Percentiles rank a stretch among this genome's conserved stretches.
Conservation (phyloP, 2,797 vertebrate genomes). For the Oreochromis mossambicus region DNA sequence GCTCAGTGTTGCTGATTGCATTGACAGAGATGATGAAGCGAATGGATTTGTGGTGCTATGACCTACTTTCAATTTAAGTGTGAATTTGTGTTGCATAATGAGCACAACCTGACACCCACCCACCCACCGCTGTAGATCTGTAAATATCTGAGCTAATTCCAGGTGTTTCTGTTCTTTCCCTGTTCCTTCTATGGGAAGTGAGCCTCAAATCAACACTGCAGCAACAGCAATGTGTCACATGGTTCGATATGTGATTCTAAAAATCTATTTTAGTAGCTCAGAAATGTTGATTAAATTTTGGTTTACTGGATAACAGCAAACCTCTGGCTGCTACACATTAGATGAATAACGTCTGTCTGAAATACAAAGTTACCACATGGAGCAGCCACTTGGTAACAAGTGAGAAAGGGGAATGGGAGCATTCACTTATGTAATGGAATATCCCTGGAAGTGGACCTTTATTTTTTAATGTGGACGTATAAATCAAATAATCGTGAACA, state of each 20-base stretch:
- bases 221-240: not conserved
- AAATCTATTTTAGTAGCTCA: not conserved
- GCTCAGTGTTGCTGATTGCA: not conserved
- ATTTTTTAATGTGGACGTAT: conserved; percentile 21
- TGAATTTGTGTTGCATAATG: not conserved
- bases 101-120: not conserved
- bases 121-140: not conserved
- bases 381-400: not conserved
- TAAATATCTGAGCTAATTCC: not conserved
- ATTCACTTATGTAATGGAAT: conserved; percentile 19
- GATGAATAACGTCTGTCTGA: not conserved
- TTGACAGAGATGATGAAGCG: not conserved
- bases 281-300: not conserved
- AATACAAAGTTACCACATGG: not conserved
- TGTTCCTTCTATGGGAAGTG: not conserved
- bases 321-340: not conserved
- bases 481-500: conserved; percentile 12
- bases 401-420: not conserved
- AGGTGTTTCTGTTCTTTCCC: not conserved
- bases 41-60: not conserved
- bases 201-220: not conserved
- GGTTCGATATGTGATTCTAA: not conserved
- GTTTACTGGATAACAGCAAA: not conserved
- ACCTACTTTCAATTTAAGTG: not conserved
- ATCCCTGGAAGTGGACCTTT: conserved; percentile 12